Evolutionary conservation across 2,113 vertebrate genomes (phyloP), one percentile per base, ranked within the genome.

Genomic region (Crotalus helleri): DNA sequence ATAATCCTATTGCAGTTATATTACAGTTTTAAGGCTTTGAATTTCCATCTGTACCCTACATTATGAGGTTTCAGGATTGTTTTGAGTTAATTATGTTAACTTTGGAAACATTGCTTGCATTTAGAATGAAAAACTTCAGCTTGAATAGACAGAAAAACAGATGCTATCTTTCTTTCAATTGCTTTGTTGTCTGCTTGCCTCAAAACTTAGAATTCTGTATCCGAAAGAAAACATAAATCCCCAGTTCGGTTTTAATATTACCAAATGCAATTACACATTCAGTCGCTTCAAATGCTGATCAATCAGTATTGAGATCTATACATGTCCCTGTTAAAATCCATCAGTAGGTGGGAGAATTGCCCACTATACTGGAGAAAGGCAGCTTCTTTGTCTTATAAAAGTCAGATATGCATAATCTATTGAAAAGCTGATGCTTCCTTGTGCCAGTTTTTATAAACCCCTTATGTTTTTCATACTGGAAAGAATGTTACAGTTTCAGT

Each of bases 71-170:
- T 97, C 96, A 94, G 97, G 97, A 98, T 97, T 97, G 97, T 97
- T 96, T 92, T 95, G 96, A 98, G 97, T 98, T 98, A 98, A 98
- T 98, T 98, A 97, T 97, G 96, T 98, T 98, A 98, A 98, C 97
- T 98, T 97, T 4, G 96, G 97, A 98, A 97, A 97, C 97, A 97
- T 97, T 97, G 96, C 97, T 96, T 97, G 97, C 97, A 97, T 98
- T 98, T 97, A 98, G 97, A 98, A 97, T 98, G 97, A 97, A 98
- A 98, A 98, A 97, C 97, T 97, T 98, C 97, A 97, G 97, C 97
- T 97, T 97, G 97, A 97, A 97, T 97, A 97, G 95, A 95, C 97
- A 97, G 96, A 96, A 97, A 98, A 98, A 96, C 98, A 98, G 98
- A 98, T 98, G 97, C 97, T 98, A 97, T 98, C 97, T 97, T 98